Evolutionary conservation across 2,113 vertebrate genomes (phyloP).

Genomic region (Chionomys nivalis): DNA sequence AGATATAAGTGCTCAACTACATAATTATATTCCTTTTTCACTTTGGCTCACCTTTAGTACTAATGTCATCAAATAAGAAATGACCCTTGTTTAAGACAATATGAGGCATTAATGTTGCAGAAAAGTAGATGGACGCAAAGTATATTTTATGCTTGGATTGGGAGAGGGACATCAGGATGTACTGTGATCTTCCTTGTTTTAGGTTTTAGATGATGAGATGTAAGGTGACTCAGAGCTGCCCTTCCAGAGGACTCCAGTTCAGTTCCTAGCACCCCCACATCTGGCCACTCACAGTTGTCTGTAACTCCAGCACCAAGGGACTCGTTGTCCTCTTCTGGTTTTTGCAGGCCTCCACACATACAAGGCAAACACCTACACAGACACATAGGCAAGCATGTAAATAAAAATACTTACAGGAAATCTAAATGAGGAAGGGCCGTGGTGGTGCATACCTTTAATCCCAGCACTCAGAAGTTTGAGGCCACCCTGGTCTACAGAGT

Average conservation of each 20-base stretch:
- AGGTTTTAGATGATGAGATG: background rate
- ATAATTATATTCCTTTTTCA: background rate
- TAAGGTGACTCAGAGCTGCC: background rate
- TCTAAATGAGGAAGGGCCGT: background rate
- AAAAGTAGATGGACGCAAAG: background rate
- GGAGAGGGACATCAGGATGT: background rate
- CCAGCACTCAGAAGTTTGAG: background rate
- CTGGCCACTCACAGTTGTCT: background rate
- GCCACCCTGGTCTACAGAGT: background rate
- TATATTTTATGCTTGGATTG: background rate
- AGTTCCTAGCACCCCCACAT: background rate
- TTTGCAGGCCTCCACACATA: background rate
- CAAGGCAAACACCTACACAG: background rate
- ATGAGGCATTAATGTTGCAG: too few species aligned
- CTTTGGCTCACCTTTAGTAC: background rate
- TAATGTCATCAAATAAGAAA: background rate
- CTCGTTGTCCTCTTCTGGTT: background rate
- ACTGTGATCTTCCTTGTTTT: background rate
- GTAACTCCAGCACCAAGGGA: background rate
- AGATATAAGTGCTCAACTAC: background rate
- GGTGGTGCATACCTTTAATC: too few species aligned
- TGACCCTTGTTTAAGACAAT: background rate
- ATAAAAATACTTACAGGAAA: background rate
- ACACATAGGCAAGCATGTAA: background rate
- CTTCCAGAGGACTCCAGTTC: background rate